Percentiles rank a stretch among this genome's conserved stretches.
phyloP scores from a whole-genome alignment of 2,888 invertebrate genomes.

The Diaperis boleti region DNA sequence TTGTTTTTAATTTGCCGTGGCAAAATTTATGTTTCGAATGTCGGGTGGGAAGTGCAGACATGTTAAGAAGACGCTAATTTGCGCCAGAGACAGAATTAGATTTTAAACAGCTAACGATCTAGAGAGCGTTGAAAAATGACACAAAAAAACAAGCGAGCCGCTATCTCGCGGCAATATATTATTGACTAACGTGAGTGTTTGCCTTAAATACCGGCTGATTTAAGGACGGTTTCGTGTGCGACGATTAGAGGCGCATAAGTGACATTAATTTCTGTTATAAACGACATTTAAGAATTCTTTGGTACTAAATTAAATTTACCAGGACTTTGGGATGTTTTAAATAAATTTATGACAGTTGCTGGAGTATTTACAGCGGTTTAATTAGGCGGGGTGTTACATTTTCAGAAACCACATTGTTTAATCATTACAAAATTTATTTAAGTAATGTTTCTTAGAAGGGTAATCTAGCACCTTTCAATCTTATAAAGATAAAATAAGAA shows the following conservation, averaged over 20 bases:
- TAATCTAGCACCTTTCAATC: too few species aligned
- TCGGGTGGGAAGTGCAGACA: slow-evolving; percentile 64
- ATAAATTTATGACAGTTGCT: slow-evolving; percentile 53
- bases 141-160: slow-evolving; percentile 54
- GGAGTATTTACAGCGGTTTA: slow-evolving; percentile 54
- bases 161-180: slow-evolving; percentile 59
- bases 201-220: slow-evolving; percentile 52
- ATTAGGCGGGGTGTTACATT: slow-evolving; percentile 49
- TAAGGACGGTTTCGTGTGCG: slow-evolving; percentile 53
- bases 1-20: slow-evolving; percentile 67
- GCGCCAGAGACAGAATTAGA: slow-evolving; percentile 66
- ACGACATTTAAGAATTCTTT: slow-evolving; percentile 60
- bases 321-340: slow-evolving; percentile 39
- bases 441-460: too few species aligned
- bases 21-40: slow-evolving; percentile 63
- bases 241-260: slow-evolving; percentile 60
- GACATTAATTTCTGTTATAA: slow-evolving; percentile 65
- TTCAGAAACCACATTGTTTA: slow-evolving; percentile 31
- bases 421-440: slow-evolving; percentile 14
- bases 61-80: slow-evolving; percentile 65
- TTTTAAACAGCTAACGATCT: slow-evolving; percentile 67
- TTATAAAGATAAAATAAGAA: neutral
- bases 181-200: slow-evolving; percentile 52
- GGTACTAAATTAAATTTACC: slow-evolving; percentile 56
- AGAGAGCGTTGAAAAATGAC: slow-evolving; percentile 64